Conservation (phyloP, 1,140 invertebrate genomes). For the Atta cephalotes region DNA sequence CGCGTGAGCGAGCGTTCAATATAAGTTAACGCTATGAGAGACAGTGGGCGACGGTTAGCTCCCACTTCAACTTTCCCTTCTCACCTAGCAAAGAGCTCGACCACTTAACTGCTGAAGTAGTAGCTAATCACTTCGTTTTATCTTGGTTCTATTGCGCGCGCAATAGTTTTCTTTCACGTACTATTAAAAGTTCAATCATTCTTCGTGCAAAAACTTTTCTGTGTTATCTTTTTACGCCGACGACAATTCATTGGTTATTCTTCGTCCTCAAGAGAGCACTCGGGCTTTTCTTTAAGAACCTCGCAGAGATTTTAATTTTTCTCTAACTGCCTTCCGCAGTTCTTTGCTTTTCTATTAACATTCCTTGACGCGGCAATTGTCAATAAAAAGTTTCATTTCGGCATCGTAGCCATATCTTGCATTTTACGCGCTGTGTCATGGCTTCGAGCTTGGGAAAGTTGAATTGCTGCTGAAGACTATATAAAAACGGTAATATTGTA, state of each 20-base stretch:
- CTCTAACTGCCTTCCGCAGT: background rate
- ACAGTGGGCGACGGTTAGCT: background rate
- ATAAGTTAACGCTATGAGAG: conserved; percentile 32
- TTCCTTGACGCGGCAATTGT: conserved; percentile 4
- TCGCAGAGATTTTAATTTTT: conserved; percentile 14
- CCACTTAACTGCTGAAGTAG: conserved; percentile 3
- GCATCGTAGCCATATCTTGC: background rate
- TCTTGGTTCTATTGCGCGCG: background rate
- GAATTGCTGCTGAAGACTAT: background rate
- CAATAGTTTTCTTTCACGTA: background rate
- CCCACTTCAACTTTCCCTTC: background rate
- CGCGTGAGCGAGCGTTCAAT: conserved; percentile 16
- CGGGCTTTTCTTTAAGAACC: background rate
- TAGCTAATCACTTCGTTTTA: conserved; percentile 23
- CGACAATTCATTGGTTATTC: background rate
- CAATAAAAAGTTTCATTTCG: conserved; percentile 30
- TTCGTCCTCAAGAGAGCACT: background rate
- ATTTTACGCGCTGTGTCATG: background rate
- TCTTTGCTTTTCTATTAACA: conserved; percentile 1
- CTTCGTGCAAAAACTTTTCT: background rate
- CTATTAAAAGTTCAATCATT: conserved; percentile 51
- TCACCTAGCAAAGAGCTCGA: background rate
- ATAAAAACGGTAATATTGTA: background rate
- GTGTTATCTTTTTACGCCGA: background rate
- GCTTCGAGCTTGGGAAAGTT: background rate